Percentiles rank a stretch among this genome's conserved stretches.
These are phyloP conservation scores for Lathamus discolor DNA, from an alignment of 2,113 vertebrate species.

Conservation along the genomic window DNA sequence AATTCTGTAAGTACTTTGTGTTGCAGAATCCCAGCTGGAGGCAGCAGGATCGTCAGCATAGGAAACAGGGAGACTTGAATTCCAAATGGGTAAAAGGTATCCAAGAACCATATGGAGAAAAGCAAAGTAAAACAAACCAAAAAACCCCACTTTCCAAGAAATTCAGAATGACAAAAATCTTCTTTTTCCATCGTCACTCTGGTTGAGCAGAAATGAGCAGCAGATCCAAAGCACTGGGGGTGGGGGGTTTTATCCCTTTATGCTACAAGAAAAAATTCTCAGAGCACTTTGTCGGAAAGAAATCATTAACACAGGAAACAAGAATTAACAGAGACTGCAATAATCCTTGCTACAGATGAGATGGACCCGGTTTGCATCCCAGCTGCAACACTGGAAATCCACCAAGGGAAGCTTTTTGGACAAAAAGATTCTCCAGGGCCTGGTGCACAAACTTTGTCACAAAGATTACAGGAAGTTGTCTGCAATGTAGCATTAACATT, in stretches of 20 bases:
- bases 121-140: background rate
- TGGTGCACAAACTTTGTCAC: background rate
- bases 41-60: slow-evolving; percentile 10
- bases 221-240: background rate
- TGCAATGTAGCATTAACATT: background rate
- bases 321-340: slow-evolving; percentile 11
- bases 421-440: background rate
- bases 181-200: background rate
- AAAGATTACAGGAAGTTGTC: slow-evolving; percentile 33
- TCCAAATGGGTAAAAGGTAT: slow-evolving; percentile 64
- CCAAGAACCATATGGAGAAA: background rate
- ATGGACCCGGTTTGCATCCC: background rate
- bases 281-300: background rate
- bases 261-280: background rate
- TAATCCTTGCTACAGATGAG: background rate
- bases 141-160: background rate
- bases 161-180: slow-evolving; percentile 24
- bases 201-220: background rate
- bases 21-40: slow-evolving; percentile 23
- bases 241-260: background rate
- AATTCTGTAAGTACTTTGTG: background rate
- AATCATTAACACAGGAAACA: slow-evolving; percentile 45
- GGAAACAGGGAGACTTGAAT: background rate
- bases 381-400: slow-evolving; percentile 11
- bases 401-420: slow-evolving; percentile 11